Evolutionary conservation across 2,888 invertebrate species (phyloP).

Genomic region (Leptinotarsa haldemani): DNA sequence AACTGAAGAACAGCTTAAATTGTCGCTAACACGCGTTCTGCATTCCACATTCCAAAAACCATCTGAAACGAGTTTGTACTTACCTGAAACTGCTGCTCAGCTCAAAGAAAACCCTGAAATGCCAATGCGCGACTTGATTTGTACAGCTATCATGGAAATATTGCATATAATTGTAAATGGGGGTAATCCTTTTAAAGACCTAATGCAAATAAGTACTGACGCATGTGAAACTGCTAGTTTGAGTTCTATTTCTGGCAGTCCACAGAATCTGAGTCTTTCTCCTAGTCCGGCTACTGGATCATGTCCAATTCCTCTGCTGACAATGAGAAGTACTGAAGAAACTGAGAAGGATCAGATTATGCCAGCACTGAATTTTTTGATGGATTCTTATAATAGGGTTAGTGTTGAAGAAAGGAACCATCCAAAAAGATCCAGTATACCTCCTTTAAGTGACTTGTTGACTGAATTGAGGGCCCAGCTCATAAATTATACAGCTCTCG

Average conservation of each 20-base stretch:
- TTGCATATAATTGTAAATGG: constrained; percentile 63
- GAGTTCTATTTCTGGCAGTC: constrained; percentile 63
- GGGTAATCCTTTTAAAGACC: constrained; percentile 61
- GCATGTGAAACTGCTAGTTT: constrained; percentile 54
- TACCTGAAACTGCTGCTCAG: constrained; percentile 66
- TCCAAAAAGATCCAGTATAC: constrained; percentile 80
- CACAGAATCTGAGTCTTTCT: constrained; percentile 63
- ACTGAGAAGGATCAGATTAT: constrained; percentile 51
- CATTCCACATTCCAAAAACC: constrained; percentile 76
- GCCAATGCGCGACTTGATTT: constrained; percentile 70
- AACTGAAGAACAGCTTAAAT: constrained; percentile 74
- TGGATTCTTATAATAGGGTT: constrained; percentile 78
- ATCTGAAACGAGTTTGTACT: constrained; percentile 64
- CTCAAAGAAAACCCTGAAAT: constrained; percentile 68
- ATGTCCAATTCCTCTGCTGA: constrained; percentile 59
- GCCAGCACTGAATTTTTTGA: constrained; percentile 66
- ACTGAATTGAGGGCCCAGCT: constrained; percentile 69
- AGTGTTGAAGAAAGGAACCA: constrained; percentile 80
- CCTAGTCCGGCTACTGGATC: constrained; percentile 56
- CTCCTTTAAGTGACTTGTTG: constrained; percentile 78
- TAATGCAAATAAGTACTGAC: constrained; percentile 48
- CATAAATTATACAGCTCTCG: constrained; percentile 70
- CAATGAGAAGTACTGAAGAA: constrained; percentile 49
- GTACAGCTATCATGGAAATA: constrained; percentile 76
- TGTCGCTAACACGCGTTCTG: constrained; percentile 76